Base-by-base conservation (phyloP, 1,140 invertebrate species). In the Scaptomyza hsui region DNA sequence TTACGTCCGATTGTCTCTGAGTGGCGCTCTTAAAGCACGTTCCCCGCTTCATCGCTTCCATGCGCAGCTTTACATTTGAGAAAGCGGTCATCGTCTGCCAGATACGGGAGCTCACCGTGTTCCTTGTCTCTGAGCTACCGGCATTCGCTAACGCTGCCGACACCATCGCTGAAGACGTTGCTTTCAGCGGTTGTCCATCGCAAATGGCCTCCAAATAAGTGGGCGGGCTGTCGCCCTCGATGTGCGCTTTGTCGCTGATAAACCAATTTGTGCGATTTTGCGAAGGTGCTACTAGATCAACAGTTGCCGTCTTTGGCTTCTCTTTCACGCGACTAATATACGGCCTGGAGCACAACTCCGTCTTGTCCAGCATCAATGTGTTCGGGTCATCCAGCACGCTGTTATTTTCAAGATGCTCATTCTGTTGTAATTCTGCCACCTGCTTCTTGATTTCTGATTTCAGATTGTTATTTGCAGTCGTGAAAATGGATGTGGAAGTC, bases 351-450 rank as follows among this genome's bases (percentile, higher is more conserved):
- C 71, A 62, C 24, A 55, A 44, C 44, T 90, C 86, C 4, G 45
- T 7, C 3, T 15, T 12, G 12, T 55, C 15, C 24, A 48, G 12
- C 6, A 47, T n/a, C 29, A 48, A 9, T 7, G 49, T 3, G 3
- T 76, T 63, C 16, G 60, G 41, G 1, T 42, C 57, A 4, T 88
- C 77, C 15, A 82, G 9, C 39, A 75, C 78, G 52, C 89, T 90
- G 18, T 91, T 83, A 4, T 85, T 88, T 0, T 89, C 60, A 29
- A 90, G 44, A 12, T 80, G 80, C 3, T 79, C 73, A 53, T 91
- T 91, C 65, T 90, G 90, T 61, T 91, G 89, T n/a, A 91, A n/a
- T n/a, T n/a, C n/a, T n/a, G n/a, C 72, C n/a, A 91, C 91, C 45
- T 83, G 75, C 1, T 73, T 61, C 26, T 72, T 12, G 52, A 13